Conservation (phyloP, 2,113 vertebrate species). For the Equus quagga region DNA sequence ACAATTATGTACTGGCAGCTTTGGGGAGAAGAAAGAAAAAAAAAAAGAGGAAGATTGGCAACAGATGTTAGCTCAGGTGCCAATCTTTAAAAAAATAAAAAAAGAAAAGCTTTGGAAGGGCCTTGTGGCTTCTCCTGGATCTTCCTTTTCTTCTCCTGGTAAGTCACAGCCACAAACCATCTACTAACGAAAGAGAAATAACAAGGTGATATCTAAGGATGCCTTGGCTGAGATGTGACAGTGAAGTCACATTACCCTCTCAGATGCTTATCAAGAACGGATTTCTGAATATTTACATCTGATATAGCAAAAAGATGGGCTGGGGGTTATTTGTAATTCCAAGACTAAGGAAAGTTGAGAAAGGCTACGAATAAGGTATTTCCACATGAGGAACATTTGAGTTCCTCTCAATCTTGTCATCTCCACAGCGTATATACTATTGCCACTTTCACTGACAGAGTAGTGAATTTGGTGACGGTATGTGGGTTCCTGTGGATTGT, state of each 20-base stretch:
- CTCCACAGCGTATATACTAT: not conserved
- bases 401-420: not conserved
- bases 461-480: not conserved
- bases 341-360: not conserved
- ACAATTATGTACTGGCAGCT: too few relatives aligned
- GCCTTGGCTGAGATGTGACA: not conserved
- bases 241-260: not conserved
- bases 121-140: not conserved
- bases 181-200: constrained; percentile 11
- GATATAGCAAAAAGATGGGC: not conserved
- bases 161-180: constrained; percentile 16
- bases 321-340: not conserved
- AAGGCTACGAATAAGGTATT: not conserved
- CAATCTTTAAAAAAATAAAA: not conserved
- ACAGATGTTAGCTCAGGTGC: too few relatives aligned
- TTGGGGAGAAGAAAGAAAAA: too few relatives aligned
- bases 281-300: constrained; percentile 4
- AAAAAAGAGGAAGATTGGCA: too few relatives aligned
- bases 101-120: not conserved
- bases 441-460: not conserved
- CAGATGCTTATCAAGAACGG: not conserved
- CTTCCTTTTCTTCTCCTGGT: not conserved
- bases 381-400: not conserved
- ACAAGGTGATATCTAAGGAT: not conserved
- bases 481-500: not conserved